These are phyloP conservation scores for Protonibea diacanthus DNA, from an alignment of 2,797 vertebrate species.

Conservation along the genomic window DNA sequence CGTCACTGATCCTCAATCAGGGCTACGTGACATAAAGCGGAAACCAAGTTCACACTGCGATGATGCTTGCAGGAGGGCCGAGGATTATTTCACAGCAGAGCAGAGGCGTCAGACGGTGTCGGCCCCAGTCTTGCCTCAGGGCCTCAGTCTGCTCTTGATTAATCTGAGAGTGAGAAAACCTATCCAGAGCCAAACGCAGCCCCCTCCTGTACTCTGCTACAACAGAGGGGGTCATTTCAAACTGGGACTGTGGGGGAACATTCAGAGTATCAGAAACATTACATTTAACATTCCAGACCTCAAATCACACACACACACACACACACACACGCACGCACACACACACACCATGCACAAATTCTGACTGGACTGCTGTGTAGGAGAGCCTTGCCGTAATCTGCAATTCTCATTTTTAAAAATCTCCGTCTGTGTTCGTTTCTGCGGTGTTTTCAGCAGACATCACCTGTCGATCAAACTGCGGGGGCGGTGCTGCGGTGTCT, in stretches of 20 bases:
- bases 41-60: constrained; percentile 47
- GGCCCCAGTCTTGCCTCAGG: constrained; percentile 73
- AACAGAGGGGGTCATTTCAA: constrained; percentile 74
- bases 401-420: background rate
- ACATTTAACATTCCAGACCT: constrained; percentile 66
- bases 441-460: constrained; percentile 8
- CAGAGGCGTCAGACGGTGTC: constrained; percentile 72
- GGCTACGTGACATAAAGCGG: constrained; percentile 23
- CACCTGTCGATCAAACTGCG: constrained; percentile 26
- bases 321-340: constrained; percentile 2
- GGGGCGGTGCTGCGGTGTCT: constrained; percentile 10
- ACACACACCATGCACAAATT: constrained; percentile 7
- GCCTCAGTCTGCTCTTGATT: constrained; percentile 82
- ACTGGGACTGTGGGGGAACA: constrained; percentile 47
- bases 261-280: constrained; percentile 67
- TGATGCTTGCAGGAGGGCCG: constrained; percentile 34
- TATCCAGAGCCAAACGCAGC: constrained; percentile 67
- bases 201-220: constrained; percentile 28
- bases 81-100: constrained; percentile 75
- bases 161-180: constrained; percentile 77
- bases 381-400: constrained; percentile 25
- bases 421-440: background rate
- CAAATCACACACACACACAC: background rate
- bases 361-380: background rate
- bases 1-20: background rate